phyloP scores from a whole-genome alignment of 1,140 invertebrate genomes.

The Drosophila quadrilineata region DNA sequence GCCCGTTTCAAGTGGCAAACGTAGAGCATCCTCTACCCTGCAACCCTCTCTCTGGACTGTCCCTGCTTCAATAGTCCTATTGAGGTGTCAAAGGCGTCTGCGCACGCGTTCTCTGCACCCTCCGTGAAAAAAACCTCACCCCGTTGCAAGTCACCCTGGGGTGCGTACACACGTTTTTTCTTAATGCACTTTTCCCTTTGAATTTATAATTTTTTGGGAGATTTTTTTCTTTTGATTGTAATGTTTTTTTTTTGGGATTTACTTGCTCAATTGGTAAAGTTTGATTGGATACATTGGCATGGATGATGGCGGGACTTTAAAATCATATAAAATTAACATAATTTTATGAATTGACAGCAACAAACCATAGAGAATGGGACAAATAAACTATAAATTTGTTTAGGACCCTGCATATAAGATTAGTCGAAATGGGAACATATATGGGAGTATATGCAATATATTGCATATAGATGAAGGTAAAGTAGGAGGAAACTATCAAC shows the following conservation, averaged over 20 bases:
- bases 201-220: conserved; percentile 63
- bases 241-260: conserved; percentile 43
- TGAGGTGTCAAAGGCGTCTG: conserved; percentile 67
- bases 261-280: conserved; percentile 48
- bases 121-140: conserved; percentile 5
- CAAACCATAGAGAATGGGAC: conserved; percentile 69
- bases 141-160: conserved; percentile 20
- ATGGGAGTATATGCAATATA: background rate
- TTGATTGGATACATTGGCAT: conserved; percentile 17
- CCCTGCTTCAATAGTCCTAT: conserved; percentile 43
- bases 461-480: too few relatives aligned
- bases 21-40: background rate
- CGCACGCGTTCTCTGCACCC: conserved; percentile 49
- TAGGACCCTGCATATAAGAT: conserved; percentile 40
- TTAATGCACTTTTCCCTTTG: conserved; percentile 41
- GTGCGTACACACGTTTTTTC: conserved; percentile 35
- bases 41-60: background rate
- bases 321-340: conserved; percentile 62
- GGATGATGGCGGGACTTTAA: conserved; percentile 17
- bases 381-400: conserved; percentile 72
- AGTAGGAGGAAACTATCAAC: conserved; percentile 1
- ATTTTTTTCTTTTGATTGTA: conserved; percentile 17
- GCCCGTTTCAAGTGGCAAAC: conserved; percentile 54
- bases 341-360: conserved; percentile 69
- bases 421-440: conserved; percentile 11